These are phyloP conservation scores for Drosophila ironensis DNA, from an alignment of 1,140 invertebrate genomes.

Conservation along the genomic window DNA sequence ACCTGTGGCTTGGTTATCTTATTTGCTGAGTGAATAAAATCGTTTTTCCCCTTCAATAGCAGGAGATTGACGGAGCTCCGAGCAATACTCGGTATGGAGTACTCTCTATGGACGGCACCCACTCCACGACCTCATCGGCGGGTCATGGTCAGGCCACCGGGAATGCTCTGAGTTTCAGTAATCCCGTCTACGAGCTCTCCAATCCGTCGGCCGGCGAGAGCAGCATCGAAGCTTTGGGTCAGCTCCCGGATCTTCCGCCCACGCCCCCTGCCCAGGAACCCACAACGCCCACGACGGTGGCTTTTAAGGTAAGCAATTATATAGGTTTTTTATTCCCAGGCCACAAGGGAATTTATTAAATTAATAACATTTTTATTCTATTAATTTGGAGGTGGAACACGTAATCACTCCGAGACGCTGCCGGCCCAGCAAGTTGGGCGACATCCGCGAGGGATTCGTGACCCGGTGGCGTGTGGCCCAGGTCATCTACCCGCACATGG, in stretches of 20 bases:
- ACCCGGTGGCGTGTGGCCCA: constrained; percentile 90
- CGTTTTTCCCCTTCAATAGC: constrained; percentile 49
- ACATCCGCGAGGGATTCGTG: constrained; percentile 84
- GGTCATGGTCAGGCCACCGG: constrained; percentile 7
- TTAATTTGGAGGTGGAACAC: constrained; percentile 86
- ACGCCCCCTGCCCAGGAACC: constrained; percentile 74
- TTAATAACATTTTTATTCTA: neutral
- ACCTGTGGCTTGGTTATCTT: no score
- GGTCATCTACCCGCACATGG: constrained; percentile 93
- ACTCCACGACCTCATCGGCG: constrained; percentile 69
- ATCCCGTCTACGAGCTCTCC: constrained; percentile 90
- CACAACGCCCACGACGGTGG: constrained; percentile 74
- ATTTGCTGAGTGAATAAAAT: no score
- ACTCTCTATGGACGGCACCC: constrained; percentile 79
- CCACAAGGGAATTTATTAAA: neutral
- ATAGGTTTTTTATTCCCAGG: no score
- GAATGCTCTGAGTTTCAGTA: constrained; percentile 83
- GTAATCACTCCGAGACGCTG: constrained; percentile 86
- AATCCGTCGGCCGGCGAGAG: constrained; percentile 84
- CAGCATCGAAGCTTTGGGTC: constrained; percentile 71
- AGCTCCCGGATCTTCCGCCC: constrained; percentile 74
- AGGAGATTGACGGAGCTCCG: constrained; percentile 65
- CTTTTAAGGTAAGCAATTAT: constrained; percentile 88
- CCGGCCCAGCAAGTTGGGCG: constrained; percentile 80
- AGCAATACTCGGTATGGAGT: constrained; percentile 72